Evolutionary conservation across 2,113 vertebrate species (phyloP), one percentile per base, ranked within the genome.

Genomic region (Lutjanus erythropterus): DNA sequence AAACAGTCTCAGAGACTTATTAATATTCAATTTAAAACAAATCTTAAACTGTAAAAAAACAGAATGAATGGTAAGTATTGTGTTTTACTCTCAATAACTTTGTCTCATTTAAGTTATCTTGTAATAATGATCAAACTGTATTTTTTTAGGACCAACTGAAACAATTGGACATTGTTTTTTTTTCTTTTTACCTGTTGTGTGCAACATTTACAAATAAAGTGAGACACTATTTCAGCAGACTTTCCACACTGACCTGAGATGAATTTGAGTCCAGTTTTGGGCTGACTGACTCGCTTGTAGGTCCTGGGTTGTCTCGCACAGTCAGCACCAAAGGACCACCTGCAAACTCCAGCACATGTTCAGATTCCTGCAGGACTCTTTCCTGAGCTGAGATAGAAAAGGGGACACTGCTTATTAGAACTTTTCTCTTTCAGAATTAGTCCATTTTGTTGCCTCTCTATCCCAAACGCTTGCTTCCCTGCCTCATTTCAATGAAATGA

Each of bases 341-440:
- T 5, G 35, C 9, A 0, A 83, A 52, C 3, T 71, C 77, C 76
- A 94, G 2, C 10, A 47, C 62, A 52, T 92, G 91, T 9, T 49
- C 19, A 11, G 19, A 0, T 39, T 0, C 88, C 68, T 83, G 37
- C 76, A 92, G 56, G 31, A 92, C 85, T 55, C 83, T 85, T 64
- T 88, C 44, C 56, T 93, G 90, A 64, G 41, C 91, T 92, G 71
- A 66, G 50, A 50, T 3, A 59, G 2, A 65, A 42, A 42, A 10
- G n/a, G 0, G 1, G 9, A 42, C 0, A 35, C 59, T 16, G 31
- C 3, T 15, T 6, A 23, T 29, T 33, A 35, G 19, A 12, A 1
- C 4, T 25, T 47, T 55, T 55, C 39, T 42, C 35, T 64, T 16
- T 61, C 15, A 25, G 1, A 8, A 35, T 14, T 23, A 35, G 7